Evolutionary conservation across 2,113 vertebrate species (phyloP).

Genomic region (Urocolius indicus): DNA sequence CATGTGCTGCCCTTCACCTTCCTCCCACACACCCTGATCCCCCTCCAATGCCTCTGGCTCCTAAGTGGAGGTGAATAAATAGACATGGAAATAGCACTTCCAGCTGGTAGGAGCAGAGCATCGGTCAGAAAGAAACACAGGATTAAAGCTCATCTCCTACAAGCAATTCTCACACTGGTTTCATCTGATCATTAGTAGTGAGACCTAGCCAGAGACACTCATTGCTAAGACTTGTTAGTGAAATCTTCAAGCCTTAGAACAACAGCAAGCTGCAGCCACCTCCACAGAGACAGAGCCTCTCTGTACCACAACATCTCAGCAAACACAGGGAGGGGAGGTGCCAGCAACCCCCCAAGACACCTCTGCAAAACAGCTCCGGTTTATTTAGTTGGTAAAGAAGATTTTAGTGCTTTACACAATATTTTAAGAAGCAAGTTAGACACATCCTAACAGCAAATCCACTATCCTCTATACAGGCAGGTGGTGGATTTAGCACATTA

Average conservation of each 20-base stretch:
- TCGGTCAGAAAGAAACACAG: not conserved
- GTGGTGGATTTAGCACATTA: not conserved
- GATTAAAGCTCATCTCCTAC: not conserved
- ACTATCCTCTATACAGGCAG: not conserved
- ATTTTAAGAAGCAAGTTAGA: not conserved
- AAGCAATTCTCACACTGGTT: not conserved
- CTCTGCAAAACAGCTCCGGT: not conserved
- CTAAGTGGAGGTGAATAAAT: not conserved
- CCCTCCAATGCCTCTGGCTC: not conserved
- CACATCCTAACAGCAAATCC: not conserved
- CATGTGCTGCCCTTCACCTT: not conserved
- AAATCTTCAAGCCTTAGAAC: not conserved
- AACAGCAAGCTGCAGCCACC: not conserved
- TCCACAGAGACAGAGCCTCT: not conserved
- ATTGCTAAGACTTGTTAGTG: not conserved
- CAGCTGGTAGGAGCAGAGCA: not conserved
- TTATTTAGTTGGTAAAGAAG: not conserved
- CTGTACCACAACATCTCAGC: fast-evolving
- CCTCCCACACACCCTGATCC: fast-evolving
- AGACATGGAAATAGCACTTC: not conserved
- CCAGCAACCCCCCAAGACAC: not conserved
- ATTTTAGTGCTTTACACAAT: not conserved
- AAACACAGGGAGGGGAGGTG: not conserved
- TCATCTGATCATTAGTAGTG: not conserved
- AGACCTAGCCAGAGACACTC: not conserved